Percentiles rank a stretch among this genome's conserved stretches.
phyloP scores from a whole-genome alignment of 2,888 invertebrate species.

The Epicampocera succincta region DNA sequence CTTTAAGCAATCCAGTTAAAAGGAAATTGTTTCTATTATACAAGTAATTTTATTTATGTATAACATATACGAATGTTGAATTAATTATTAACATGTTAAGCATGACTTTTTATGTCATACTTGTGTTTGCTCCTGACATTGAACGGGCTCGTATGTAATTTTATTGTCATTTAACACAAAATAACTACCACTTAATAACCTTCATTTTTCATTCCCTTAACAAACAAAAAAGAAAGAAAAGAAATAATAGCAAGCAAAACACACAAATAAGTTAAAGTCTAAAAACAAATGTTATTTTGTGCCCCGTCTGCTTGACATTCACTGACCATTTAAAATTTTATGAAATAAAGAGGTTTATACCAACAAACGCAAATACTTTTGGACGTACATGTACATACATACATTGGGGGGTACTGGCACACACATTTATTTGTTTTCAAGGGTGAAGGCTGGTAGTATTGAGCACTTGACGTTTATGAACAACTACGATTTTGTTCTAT shows the following conservation, averaged over 20 bases:
- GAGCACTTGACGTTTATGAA: background rate
- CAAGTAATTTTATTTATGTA: background rate
- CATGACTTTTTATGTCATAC: constrained; percentile 33
- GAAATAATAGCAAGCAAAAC: too few species aligned
- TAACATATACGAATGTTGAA: constrained; percentile 1
- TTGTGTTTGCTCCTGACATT: constrained; percentile 57
- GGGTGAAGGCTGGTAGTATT: constrained; percentile 29
- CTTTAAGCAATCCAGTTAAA: constrained; percentile 9
- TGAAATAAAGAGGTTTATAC: constrained; percentile 13
- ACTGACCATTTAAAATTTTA: constrained; percentile 33
- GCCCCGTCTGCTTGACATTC: constrained; percentile 3
- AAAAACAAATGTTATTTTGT: constrained; percentile 17
- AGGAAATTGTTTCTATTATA: background rate
- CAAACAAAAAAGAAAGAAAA: background rate
- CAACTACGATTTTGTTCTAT: background rate
- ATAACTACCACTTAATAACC: constrained; percentile 46
- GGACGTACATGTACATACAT: too few species aligned
- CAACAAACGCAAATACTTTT: background rate
- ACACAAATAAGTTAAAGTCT: constrained; percentile 13
- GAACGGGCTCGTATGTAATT: constrained; percentile 34
- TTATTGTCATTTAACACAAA: constrained; percentile 44
- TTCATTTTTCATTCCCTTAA: constrained; percentile 34
- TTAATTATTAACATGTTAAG: constrained; percentile 52
- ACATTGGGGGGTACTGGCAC: too few species aligned
- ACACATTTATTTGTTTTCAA: constrained; percentile 1